Percentiles rank a stretch among this genome's conserved stretches.
These are phyloP conservation scores for Peromyscus nudipes DNA, from an alignment of 2,797 vertebrate genomes.

Conservation along the genomic window DNA sequence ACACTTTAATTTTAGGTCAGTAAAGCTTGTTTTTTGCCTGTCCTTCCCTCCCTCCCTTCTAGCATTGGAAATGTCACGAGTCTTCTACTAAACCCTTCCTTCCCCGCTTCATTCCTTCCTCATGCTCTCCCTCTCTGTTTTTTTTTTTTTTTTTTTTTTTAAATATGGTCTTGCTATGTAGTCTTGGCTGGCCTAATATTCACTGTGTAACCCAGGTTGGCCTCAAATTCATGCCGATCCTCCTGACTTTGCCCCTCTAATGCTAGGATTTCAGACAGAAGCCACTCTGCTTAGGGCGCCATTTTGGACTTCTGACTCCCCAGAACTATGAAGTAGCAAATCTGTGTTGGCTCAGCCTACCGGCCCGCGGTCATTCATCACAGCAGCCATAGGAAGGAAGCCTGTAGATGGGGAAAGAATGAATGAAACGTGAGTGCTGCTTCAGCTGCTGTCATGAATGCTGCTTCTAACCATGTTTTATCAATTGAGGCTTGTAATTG, in stretches of 20 bases:
- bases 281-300: not conserved
- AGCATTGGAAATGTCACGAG: not conserved
- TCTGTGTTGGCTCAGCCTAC: not conserved
- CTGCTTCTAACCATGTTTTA: constrained; percentile 19
- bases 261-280: not conserved
- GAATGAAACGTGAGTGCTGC: not conserved
- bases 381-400: not conserved
- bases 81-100: not conserved
- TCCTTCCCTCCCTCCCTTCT: too few relatives aligned
- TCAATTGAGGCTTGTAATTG: not conserved
- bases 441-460: not conserved
- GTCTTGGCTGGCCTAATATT: not conserved
- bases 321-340: constrained; percentile 4
- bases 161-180: not conserved
- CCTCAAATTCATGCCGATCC: not conserved
- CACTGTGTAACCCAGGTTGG: not conserved
- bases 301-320: constrained; percentile 26
- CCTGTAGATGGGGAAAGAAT: not conserved
- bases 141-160: not conserved
- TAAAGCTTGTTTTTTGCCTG: not conserved
- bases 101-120: not conserved
- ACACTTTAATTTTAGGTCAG: not conserved
- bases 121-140: not conserved
- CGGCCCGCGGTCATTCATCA: not conserved
- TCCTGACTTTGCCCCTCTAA: not conserved